A percentile compares a stretch with the other conserved stretches of the same genome.
These are phyloP conservation scores for Neopelma chrysocephalum DNA, from an alignment of 2,797 vertebrate genomes.

Conservation along the genomic window DNA sequence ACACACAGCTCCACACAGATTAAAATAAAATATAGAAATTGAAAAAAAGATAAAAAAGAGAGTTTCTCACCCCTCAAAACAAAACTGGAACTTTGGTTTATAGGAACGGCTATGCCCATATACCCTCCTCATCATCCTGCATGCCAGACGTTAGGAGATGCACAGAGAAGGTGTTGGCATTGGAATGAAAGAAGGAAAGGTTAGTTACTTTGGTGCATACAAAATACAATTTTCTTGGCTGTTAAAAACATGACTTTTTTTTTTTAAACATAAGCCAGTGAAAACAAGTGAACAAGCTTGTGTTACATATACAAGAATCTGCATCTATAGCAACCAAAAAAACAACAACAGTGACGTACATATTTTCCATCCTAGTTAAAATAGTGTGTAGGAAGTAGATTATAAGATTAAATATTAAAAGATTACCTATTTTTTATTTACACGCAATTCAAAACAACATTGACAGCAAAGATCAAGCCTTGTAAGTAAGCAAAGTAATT, in stretches of 20 bases:
- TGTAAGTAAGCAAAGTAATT: conserved; percentile 48
- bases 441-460: conserved; percentile 11
- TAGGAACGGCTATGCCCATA: conserved; percentile 93
- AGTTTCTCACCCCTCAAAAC: conserved; percentile 92
- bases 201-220: conserved; percentile 67
- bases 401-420: conserved; percentile 68
- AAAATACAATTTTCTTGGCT: conserved; percentile 50
- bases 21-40: conserved; percentile 41
- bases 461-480: conserved; percentile 49
- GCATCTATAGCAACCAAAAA: conserved; percentile 62
- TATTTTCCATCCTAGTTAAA: conserved; percentile 29
- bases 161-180: conserved; percentile 70
- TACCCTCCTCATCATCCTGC: conserved; percentile 99
- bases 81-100: conserved; percentile 94
- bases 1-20: conserved; percentile 29
- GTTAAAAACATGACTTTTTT: conserved; percentile 5
- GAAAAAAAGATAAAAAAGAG: conserved; percentile 75
- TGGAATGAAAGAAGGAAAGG: conserved; percentile 78
- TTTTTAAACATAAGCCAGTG: conserved; percentile 31
- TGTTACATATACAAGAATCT: conserved; percentile 14
- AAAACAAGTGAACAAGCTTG: conserved; percentile 37
- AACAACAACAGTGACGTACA: conserved; percentile 27
- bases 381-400: conserved; percentile 61
- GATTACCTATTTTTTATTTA: conserved; percentile 51
- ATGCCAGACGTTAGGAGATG: conserved; percentile 62